Conservation (phyloP, 92 coral and sea anemone species). For the Galaxea fascicularis region DNA sequence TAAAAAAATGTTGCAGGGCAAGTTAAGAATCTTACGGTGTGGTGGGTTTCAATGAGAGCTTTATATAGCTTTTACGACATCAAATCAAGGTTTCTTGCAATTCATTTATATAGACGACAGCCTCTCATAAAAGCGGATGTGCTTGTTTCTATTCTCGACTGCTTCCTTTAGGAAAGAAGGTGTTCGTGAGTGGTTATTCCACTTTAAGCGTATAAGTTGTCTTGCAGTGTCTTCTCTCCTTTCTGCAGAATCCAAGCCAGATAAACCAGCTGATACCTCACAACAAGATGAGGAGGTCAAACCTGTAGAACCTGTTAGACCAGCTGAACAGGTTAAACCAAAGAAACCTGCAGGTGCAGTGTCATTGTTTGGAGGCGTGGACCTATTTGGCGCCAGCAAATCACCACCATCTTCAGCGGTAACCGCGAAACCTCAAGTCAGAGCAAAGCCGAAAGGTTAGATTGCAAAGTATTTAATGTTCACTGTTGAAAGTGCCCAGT, state of each 20-base stretch:
- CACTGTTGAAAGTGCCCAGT: no score
- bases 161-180: no score
- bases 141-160: no score
- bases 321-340: conserved; percentile 40
- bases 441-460: conserved; percentile 27
- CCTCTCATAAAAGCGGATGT: no score
- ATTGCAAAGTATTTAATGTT: not conserved
- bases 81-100: no score
- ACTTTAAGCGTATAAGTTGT: not conserved
- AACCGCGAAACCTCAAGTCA: not conserved
- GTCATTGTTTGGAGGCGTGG: conserved; percentile 98
- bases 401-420: conserved; percentile 49
- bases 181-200: not conserved
- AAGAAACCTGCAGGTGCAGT: conserved; percentile 97
- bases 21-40: no score
- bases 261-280: conserved; percentile 7
- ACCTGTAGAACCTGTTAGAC: conserved; percentile 33
- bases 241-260: conserved; percentile 31
- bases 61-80: no score
- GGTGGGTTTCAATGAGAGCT: no score
- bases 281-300: not conserved
- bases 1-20: no score
- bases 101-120: no score
- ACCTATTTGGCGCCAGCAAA: conserved; percentile 78
- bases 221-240: not conserved